Base-by-base conservation (phyloP, 2,797 vertebrate species). In the Amphiprion clarkii region DNA sequence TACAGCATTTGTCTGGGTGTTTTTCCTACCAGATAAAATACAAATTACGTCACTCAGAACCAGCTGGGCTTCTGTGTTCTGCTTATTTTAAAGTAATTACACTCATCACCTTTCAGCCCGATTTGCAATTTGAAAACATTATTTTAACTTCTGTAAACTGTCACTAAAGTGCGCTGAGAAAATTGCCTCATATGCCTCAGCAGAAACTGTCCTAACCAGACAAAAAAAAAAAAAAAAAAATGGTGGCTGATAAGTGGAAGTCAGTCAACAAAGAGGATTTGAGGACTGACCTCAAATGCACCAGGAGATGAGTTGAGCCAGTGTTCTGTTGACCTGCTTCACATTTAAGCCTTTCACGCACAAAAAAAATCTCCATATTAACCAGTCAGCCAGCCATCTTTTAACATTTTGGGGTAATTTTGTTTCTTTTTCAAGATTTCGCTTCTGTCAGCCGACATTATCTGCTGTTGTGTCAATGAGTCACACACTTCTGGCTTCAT, bases 221-320 rank as follows among this genome's bases (percentile, higher is more conserved):
- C 36, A 39, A 39, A 3, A 39, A 39, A 10, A 39, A 39, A 12
- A 10, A 39, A 39, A 3, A 39, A 39, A 10, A 39, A 39, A 39
- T 39, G 36, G 36, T 39, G 2, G 36, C 36, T 74, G 67, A 64
- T 73, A 67, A 88, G 84, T 79, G 78, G 68, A 72, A 85, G 67
- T 79, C 72, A 75, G 78, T 8, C 67, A 2, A 76, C 81, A 83
- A 81, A 86, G 81, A 85, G 84, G 88, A 87, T 86, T 90, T 90
- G 39, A 83, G 55, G 75, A 70, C 76, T 87, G 89, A 91, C 91
- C 89, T 86, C 78, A 72, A 82, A 91, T 53, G 87, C 83, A 80
- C 88, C 79, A 83, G 19, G 71, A 77, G 74, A 80, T 80, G 81
- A 81, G 73, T 76, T 74, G 61, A 59, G 61, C 58, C 69, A 61